phyloP scores from a whole-genome alignment of 2,888 invertebrate species.

The Gonocerus acuteangulatus region DNA sequence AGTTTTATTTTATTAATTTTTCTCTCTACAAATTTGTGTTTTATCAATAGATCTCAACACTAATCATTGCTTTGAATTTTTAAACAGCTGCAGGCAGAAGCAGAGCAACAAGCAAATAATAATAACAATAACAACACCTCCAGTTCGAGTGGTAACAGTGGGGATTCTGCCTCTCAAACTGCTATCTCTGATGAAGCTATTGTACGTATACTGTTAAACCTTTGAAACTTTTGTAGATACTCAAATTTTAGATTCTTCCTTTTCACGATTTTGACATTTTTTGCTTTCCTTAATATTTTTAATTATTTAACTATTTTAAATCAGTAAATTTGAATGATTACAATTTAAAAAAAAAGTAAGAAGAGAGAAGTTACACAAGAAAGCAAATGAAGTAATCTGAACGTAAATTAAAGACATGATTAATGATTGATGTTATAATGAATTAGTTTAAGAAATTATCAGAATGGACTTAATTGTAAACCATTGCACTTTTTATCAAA shows the following conservation, averaged over 20 bases:
- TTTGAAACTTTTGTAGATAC: not conserved
- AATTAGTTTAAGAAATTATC: too few relatives aligned
- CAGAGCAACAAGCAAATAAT: constrained; percentile 32
- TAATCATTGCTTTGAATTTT: not conserved
- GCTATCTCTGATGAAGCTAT: constrained; percentile 28
- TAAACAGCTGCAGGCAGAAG: constrained; percentile 35
- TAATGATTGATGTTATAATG: too few relatives aligned
- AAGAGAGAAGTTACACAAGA: too few relatives aligned
- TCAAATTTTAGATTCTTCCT: too few relatives aligned
- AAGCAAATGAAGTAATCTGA: too few relatives aligned
- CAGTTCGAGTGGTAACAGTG: constrained; percentile 29
- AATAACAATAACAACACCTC: constrained; percentile 33
- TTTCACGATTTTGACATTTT: not conserved
- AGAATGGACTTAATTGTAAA: too few relatives aligned
- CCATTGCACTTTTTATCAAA: too few relatives aligned
- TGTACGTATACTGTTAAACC: constrained; percentile 1
- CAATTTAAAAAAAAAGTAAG: too few relatives aligned
- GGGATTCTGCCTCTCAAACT: constrained; percentile 30
- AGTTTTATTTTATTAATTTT: too few relatives aligned
- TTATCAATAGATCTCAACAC: too few relatives aligned
- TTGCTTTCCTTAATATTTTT: not conserved
- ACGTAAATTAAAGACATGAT: too few relatives aligned
- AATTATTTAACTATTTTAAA: not conserved
- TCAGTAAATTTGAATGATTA: not conserved
- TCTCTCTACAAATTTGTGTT: too few relatives aligned